phyloP scores from a whole-genome alignment of 64 coral and sea anemone species.

The Cladopsammia gracilis region DNA sequence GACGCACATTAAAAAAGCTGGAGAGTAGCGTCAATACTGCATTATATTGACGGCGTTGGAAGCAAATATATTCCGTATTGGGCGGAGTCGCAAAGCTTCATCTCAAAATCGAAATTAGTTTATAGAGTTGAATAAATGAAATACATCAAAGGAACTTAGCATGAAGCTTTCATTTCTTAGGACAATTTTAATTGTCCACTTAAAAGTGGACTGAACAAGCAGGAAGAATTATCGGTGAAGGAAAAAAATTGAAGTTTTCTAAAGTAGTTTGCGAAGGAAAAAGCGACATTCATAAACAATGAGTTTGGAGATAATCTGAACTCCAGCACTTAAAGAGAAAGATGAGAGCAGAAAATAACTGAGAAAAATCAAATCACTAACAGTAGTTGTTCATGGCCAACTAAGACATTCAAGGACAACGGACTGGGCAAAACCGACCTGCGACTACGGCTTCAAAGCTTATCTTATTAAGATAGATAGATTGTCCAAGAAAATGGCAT shows the following conservation, averaged over 20 bases:
- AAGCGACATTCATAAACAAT: slow-evolving; percentile 72
- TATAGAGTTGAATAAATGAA: no score
- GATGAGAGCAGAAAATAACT: background rate
- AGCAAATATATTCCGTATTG: no score
- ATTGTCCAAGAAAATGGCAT: no score
- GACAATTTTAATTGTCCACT: background rate
- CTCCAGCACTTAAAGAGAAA: slow-evolving; percentile 3
- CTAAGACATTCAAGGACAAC: background rate
- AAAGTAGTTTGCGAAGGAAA: slow-evolving; percentile 42
- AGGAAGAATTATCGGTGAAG: slow-evolving; percentile 30
- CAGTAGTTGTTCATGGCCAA: background rate
- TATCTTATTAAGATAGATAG: no score
- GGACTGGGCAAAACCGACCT: no score
- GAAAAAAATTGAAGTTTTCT: slow-evolving; percentile 59
- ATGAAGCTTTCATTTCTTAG: slow-evolving; percentile 63
- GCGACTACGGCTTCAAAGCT: no score
- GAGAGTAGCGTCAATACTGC: no score
- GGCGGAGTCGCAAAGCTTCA: no score
- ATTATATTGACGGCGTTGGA: no score
- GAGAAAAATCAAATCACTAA: background rate
- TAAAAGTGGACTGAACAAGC: slow-evolving; percentile 67
- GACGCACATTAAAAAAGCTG: no score
- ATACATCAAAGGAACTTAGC: slow-evolving; percentile 56
- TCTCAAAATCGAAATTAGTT: no score
- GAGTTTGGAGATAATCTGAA: slow-evolving; percentile 73